Evolutionary conservation across 2,113 vertebrate species (phyloP), one percentile per base, ranked within the genome.

Genomic region (Salvelinus namaycush): DNA sequence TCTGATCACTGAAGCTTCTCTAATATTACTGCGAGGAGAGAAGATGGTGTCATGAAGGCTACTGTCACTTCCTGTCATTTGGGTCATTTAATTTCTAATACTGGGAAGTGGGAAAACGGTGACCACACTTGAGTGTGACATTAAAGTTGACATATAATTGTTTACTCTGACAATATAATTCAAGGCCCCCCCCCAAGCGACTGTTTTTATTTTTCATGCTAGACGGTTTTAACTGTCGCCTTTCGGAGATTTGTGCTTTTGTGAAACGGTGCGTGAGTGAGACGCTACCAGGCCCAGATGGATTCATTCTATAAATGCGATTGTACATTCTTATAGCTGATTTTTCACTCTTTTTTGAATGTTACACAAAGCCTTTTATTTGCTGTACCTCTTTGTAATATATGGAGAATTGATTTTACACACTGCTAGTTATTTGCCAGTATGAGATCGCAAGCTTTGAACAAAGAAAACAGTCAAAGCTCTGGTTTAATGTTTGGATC

Each of bases 401-500:
- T 79, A 77, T 20, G 7, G 76, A 79, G 81, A 81, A 87, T 80
- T 62, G 81, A 84, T 84, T 86, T 66, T 71, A 79, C 84, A 48
- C 78, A 60, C 75, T 1, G 12, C 69, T 70, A 57, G 84, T 82
- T 80, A 86, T 89, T 86, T 88, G 76, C 81, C 8, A 3, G 83
- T 78, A 80, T 60, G 73, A 87, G 86, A 79, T 74, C 72, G 22
- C 18, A 54, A 4, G 39, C 78, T 62, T 86, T 71, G 67, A 78
- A 77, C 75, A 73, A 72, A 77, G 54, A 77, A 74, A 72, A 79
- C 39, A 11, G 39, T 66, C 39, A 3, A 87, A 86, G 85, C 65
- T 78, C 11, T 44, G 60, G 77, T 82, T 81, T 82, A 87, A 86
- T 79, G 82, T 74, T 82, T 49, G 75, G 82, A 88, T 88, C 84